A percentile compares a stretch with the other conserved stretches of the same genome.
Conservation (phyloP, 1,140 invertebrate genomes). For the Conus betulinus region DNA sequence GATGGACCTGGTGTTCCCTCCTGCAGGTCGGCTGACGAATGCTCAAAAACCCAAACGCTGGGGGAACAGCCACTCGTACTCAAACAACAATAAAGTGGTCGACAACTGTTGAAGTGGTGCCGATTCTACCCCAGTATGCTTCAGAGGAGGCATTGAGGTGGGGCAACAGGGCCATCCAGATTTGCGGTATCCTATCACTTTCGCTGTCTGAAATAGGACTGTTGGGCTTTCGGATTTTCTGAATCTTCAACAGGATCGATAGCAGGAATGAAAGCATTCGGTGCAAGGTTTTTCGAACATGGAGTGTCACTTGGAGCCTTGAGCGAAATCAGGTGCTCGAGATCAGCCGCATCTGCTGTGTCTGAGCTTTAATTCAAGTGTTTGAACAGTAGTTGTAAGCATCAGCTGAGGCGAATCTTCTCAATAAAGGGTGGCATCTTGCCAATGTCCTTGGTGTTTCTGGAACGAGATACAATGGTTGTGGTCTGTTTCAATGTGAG, state of each 20-base stretch:
- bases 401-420: neutral
- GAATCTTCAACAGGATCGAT: neutral
- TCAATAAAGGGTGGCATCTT: neutral
- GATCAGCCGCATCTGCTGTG: neutral
- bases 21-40: constrained; percentile 25
- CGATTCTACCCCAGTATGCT: constrained; percentile 30
- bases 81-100: constrained; percentile 39
- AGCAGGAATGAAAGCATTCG: too few species aligned
- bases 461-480: neutral
- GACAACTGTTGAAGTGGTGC: constrained; percentile 44
- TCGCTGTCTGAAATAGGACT: neutral
- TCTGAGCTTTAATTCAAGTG: neutral
- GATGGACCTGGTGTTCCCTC: constrained; percentile 28
- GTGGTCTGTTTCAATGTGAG: neutral
- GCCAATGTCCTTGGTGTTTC: neutral
- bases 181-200: neutral
- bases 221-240: neutral
- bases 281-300: too few species aligned
- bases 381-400: neutral
- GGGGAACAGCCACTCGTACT: constrained; percentile 16
- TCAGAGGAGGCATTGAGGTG: neutral
- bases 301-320: neutral
- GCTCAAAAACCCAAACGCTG: neutral
- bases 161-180: constrained; percentile 7
- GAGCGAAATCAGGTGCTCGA: neutral